Evolutionary conservation across 2,797 vertebrate genomes (phyloP).

Genomic region (Sylvilagus floridanus): DNA sequence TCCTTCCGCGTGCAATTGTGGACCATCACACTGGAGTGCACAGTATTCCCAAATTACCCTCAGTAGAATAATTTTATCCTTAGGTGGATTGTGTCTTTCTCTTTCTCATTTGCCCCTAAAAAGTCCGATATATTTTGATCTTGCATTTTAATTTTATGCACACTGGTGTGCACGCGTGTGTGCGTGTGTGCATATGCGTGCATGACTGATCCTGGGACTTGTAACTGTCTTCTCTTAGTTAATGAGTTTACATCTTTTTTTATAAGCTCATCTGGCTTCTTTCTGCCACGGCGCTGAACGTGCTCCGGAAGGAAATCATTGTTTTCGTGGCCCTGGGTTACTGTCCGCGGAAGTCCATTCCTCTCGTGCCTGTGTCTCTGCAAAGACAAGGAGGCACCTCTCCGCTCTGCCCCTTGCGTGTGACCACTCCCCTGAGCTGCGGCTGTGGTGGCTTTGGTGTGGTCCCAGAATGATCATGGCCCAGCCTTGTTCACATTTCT

Average conservation of each 20-base stretch:
- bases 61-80: slow-evolving; percentile 29
- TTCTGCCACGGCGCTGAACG: not conserved
- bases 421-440: slow-evolving; percentile 34
- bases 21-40: not conserved
- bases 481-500: slow-evolving; percentile 32
- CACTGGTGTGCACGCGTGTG: not conserved
- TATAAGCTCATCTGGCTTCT: slow-evolving; percentile 53
- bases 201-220: not conserved
- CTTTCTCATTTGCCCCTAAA: accelerated
- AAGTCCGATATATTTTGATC: slow-evolving; percentile 12
- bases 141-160: slow-evolving; percentile 20
- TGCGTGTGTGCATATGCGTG: not conserved
- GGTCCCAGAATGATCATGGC: slow-evolving; percentile 54
- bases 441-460: not conserved
- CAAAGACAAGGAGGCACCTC: not conserved
- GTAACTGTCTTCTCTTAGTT: not conserved
- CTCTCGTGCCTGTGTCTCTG: slow-evolving; percentile 24
- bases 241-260: slow-evolving; percentile 15
- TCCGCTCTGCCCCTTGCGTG: slow-evolving; percentile 41
- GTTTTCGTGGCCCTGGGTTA: slow-evolving; percentile 73
- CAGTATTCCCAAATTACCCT: slow-evolving; percentile 25
- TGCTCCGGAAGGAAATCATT: slow-evolving; percentile 37
- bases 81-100: not conserved
- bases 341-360: slow-evolving; percentile 14
- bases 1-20: slow-evolving; percentile 32